Conservation (phyloP, 1,140 invertebrate species). For the Dinothrombium tinctorium region DNA sequence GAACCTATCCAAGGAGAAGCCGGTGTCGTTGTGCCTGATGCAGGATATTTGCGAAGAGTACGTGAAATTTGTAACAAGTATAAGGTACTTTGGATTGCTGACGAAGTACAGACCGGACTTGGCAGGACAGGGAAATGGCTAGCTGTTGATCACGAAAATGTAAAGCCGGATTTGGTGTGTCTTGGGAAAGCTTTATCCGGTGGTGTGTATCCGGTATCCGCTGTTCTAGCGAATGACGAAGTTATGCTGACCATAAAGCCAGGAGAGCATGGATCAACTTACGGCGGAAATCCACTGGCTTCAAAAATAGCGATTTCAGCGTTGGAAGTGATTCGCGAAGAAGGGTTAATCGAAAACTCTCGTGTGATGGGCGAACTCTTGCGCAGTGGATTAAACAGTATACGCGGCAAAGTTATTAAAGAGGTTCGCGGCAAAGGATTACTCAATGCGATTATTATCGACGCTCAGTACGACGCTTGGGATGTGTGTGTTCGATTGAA, state of each 20-base stretch:
- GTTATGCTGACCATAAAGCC: slow-evolving; percentile 77
- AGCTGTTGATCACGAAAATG: slow-evolving; percentile 69
- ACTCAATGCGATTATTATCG: slow-evolving; percentile 83
- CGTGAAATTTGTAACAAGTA: slow-evolving; percentile 71
- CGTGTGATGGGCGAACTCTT: slow-evolving; percentile 51
- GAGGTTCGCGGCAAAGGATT: slow-evolving; percentile 72
- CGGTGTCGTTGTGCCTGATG: slow-evolving; percentile 70
- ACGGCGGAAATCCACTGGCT: slow-evolving; percentile 89
- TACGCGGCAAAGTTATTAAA: slow-evolving; percentile 47
- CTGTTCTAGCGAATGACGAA: slow-evolving; percentile 55
- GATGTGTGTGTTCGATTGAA: slow-evolving; percentile 65
- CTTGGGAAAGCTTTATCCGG: slow-evolving; percentile 93
- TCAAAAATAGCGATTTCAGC: slow-evolving; percentile 43
- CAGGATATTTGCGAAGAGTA: slow-evolving; percentile 66
- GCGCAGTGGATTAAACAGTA: slow-evolving; percentile 38
- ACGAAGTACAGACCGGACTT: slow-evolving; percentile 87
- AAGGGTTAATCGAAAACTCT: slow-evolving; percentile 70
- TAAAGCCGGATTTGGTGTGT: slow-evolving; percentile 76
- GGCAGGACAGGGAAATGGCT: slow-evolving; percentile 65
- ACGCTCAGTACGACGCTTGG: slow-evolving; percentile 56
- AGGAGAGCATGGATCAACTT: slow-evolving; percentile 92
- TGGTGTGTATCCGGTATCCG: slow-evolving; percentile 81
- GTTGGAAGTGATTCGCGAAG: slow-evolving; percentile 46
- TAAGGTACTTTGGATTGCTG: slow-evolving; percentile 90
- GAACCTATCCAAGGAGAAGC: slow-evolving; percentile 99